phyloP scores from a whole-genome alignment of 2,113 vertebrate genomes.

The Myiagra hebetior region DNA sequence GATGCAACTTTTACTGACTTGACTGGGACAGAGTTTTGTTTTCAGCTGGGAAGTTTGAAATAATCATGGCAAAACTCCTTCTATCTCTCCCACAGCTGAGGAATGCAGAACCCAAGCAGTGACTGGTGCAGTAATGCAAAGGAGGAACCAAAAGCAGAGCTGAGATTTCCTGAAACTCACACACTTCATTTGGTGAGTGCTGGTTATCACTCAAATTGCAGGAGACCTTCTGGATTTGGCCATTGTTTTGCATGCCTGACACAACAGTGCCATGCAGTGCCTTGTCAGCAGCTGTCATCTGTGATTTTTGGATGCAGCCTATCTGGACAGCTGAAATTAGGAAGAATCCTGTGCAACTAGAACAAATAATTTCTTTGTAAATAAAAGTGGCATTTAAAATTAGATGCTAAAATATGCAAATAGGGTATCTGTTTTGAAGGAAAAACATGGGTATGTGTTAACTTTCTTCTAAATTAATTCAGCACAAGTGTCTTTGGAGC shows the following conservation, averaged over 20 bases:
- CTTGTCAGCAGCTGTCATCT: background rate
- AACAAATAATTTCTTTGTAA: conserved; percentile 39
- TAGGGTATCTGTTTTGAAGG: conserved; percentile 35
- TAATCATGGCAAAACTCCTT: background rate
- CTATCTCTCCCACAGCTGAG: background rate
- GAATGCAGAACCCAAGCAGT: background rate
- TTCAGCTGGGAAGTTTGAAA: background rate
- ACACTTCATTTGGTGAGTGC: background rate
- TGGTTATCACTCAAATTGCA: background rate
- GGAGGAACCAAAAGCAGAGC: background rate
- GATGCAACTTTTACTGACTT: background rate
- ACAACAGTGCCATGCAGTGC: background rate
- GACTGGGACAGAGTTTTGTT: background rate
- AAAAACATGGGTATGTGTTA: conserved; percentile 32
- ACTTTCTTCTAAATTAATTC: conserved; percentile 71
- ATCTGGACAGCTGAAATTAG: background rate
- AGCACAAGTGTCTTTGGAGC: conserved; percentile 50
- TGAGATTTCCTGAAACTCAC: background rate
- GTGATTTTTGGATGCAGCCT: background rate
- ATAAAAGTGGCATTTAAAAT: conserved; percentile 45
- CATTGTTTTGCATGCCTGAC: background rate
- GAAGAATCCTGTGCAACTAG: background rate
- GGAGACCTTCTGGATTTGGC: background rate
- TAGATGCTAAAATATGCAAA: conserved; percentile 61
- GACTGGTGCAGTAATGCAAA: background rate